Conservation (phyloP, 2,797 vertebrate species). For the Crocodylus rhombifer region DNA sequence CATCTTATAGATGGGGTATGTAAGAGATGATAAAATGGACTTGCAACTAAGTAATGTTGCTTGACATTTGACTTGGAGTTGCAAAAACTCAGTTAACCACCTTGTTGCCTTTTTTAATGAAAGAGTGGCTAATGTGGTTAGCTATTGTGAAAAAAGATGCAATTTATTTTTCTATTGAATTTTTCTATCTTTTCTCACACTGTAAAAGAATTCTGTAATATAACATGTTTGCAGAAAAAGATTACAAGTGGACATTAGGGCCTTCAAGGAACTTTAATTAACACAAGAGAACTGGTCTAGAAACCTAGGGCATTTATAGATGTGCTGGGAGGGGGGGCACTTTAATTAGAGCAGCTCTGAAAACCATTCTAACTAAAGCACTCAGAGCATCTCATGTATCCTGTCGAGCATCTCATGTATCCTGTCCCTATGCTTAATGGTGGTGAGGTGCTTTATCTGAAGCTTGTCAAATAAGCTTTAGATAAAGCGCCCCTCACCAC, state of each 20-base stretch:
- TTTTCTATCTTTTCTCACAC: neutral
- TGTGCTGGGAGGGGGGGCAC: no score
- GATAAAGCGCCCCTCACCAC: no score
- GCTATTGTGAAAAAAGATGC: neutral
- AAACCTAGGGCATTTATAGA: neutral
- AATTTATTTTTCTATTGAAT: neutral
- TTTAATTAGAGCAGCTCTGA: no score
- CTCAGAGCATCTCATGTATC: no score
- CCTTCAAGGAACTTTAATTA: neutral
- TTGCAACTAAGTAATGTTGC: neutral
- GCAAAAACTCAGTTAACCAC: neutral
- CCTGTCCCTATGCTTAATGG: no score
- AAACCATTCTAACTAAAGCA: no score
- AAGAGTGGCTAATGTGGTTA: neutral
- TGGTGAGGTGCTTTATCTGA: no score
- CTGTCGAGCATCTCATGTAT: no score
- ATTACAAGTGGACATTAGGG: neutral
- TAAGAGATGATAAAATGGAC: neutral
- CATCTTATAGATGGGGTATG: neutral
- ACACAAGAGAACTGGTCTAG: neutral
- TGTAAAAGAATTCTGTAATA: neutral
- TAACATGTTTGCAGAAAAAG: neutral
- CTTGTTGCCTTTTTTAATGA: neutral
- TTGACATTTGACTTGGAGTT: neutral
- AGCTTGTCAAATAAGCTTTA: no score